These are phyloP conservation scores for Calonectris borealis DNA, from an alignment of 2,113 vertebrate genomes.

Conservation along the genomic window DNA sequence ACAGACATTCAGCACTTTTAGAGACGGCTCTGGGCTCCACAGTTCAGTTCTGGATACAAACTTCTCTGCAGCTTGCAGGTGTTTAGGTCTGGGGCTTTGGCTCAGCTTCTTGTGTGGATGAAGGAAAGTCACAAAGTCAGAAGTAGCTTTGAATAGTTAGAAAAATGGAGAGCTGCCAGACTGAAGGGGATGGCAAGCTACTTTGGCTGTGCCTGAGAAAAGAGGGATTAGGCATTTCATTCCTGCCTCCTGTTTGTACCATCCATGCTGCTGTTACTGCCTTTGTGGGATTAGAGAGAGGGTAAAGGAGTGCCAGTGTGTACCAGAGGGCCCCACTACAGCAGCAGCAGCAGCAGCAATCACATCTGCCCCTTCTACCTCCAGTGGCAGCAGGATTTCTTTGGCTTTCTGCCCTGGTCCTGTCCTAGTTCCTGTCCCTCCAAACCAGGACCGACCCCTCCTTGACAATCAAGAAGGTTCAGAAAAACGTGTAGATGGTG, in stretches of 20 bases:
- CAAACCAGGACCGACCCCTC: neutral
- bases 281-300: slow-evolving; percentile 11
- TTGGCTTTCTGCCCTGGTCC: neutral
- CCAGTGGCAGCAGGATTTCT: neutral
- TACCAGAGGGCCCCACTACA: neutral
- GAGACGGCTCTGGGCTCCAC: neutral
- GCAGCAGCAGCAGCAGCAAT: neutral
- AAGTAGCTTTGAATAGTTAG: neutral
- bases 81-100: neutral
- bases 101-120: neutral
- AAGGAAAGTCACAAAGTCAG: neutral
- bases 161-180: neutral
- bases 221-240: slow-evolving; percentile 26
- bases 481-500: neutral
- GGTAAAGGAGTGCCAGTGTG: neutral
- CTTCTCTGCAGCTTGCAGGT: neutral
- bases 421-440: neutral
- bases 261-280: slow-evolving; percentile 4
- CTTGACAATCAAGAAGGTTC: neutral
- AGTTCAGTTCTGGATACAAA: neutral
- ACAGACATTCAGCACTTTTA: neutral
- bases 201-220: neutral
- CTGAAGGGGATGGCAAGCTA: neutral
- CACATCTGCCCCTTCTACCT: neutral
- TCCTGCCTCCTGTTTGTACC: slow-evolving; percentile 26